These are phyloP conservation scores for Girardia tigrina DNA, from an alignment of 2,888 invertebrate species.

Conservation along the genomic window DNA sequence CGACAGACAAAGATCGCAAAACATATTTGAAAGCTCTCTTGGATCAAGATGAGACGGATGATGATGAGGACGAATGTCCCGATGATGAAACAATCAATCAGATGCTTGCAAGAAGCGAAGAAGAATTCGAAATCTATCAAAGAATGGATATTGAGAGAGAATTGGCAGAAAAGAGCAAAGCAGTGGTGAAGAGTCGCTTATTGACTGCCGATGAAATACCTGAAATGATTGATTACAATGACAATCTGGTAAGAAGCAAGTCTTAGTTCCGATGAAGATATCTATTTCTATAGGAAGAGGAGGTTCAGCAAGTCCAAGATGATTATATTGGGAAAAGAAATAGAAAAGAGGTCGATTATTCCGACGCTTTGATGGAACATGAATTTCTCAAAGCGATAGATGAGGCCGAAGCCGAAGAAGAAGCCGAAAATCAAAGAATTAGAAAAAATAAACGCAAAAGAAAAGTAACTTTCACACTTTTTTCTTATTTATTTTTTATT, in stretches of 20 bases:
- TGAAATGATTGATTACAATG: conserved; percentile 80
- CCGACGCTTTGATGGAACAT: conserved; percentile 86
- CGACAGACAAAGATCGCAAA: conserved; percentile 84
- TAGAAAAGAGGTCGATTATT: conserved; percentile 91
- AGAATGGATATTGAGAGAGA: conserved; percentile 78
- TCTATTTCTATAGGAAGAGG: conserved; percentile 55
- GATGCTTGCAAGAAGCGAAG: conserved; percentile 89
- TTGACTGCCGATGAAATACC: conserved; percentile 87
- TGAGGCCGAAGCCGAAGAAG: conserved; percentile 52
- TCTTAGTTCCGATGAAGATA: conserved; percentile 39
- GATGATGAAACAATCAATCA: conserved; percentile 97
- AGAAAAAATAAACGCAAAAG: conserved; percentile 48
- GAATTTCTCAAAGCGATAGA: conserved; percentile 69
- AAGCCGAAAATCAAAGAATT: conserved; percentile 47
- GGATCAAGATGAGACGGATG: conserved; percentile 68
- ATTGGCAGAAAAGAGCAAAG: conserved; percentile 55
- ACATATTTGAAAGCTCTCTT: conserved; percentile 71
- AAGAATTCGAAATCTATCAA: conserved; percentile 61
- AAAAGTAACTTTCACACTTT: conserved; percentile 38
- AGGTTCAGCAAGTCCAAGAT: conserved; percentile 53
- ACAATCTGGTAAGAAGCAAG: conserved; percentile 59
- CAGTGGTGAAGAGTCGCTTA: conserved; percentile 65
- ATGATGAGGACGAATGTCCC: conserved; percentile 85
- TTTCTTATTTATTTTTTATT: too few relatives aligned
- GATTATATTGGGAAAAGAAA: conserved; percentile 72